A percentile compares a stretch with the other conserved stretches of the same genome.
These are phyloP conservation scores for Carassius carassius DNA, from an alignment of 2,113 vertebrate genomes.

Conservation along the genomic window DNA sequence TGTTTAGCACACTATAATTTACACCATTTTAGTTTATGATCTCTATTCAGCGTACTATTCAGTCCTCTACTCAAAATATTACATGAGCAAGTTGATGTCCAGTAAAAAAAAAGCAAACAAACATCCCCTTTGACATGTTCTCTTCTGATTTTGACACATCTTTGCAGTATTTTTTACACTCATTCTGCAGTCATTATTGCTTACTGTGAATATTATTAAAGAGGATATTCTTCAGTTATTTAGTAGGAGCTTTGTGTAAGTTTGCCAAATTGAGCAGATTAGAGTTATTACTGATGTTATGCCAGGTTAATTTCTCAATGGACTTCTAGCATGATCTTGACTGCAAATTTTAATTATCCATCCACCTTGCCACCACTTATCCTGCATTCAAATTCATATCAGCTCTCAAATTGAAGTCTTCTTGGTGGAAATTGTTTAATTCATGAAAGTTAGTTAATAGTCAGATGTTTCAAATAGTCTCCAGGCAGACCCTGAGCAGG, in stretches of 20 bases:
- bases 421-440: conserved; percentile 26
- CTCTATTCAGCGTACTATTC: neutral
- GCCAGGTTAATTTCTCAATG: conserved; percentile 33
- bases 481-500: neutral
- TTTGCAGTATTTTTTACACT: too few relatives aligned
- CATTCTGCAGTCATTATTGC: neutral
- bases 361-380: conserved; percentile 39
- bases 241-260: conserved; percentile 12
- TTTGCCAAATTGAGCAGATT: conserved; percentile 39
- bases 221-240: conserved; percentile 23
- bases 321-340: conserved; percentile 39
- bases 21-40: neutral
- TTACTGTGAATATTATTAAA: conserved; percentile 4
- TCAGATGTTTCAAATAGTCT: conserved; percentile 1
- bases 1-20: too few relatives aligned
- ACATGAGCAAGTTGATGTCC: too few relatives aligned
- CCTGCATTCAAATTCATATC: conserved; percentile 28
- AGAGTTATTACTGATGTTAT: conserved; percentile 40
- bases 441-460: conserved; percentile 11
- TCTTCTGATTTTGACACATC: too few relatives aligned
- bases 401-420: conserved; percentile 26
- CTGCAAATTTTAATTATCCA: conserved; percentile 43
- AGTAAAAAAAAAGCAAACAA: too few relatives aligned
- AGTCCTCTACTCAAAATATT: too few relatives aligned
- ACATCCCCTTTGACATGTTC: too few relatives aligned